Percentiles rank a stretch among this genome's conserved stretches.
These are phyloP conservation scores for Oreortyx pictus DNA, from an alignment of 2,797 vertebrate species.

Conservation along the genomic window DNA sequence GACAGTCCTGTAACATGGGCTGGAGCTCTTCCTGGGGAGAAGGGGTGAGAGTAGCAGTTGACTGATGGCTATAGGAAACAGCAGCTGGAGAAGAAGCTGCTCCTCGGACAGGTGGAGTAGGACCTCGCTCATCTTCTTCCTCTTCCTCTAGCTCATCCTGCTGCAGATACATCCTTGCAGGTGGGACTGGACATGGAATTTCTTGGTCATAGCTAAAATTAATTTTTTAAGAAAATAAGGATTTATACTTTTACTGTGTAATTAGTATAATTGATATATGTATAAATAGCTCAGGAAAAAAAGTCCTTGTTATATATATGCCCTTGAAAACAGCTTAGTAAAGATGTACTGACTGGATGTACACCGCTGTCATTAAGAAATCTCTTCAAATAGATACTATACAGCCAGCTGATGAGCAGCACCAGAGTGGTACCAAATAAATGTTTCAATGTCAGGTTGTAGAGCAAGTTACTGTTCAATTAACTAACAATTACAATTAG, in stretches of 20 bases:
- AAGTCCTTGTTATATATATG: background rate
- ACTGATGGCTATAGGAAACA: constrained; percentile 97
- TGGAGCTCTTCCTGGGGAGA: constrained; percentile 97
- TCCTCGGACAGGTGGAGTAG: constrained; percentile 93
- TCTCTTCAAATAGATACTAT: background rate
- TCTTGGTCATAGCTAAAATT: constrained; percentile 91
- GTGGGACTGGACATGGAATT: constrained; percentile 91
- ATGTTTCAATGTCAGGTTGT: background rate
- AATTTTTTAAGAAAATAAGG: constrained; percentile 64
- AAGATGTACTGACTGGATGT: background rate
- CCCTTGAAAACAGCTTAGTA: background rate
- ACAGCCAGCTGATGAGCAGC: background rate
- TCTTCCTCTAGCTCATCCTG: constrained; percentile 94
- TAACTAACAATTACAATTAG: constrained; percentile 15
- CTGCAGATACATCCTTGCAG: constrained; percentile 96
- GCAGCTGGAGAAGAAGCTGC: constrained; percentile 96
- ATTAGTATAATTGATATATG: background rate
- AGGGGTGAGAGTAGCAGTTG: constrained; percentile 96
- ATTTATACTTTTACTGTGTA: constrained; percentile 18
- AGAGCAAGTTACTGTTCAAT: background rate
- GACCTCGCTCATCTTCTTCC: constrained; percentile 93
- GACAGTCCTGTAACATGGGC: constrained; percentile 93
- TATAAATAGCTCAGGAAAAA: background rate
- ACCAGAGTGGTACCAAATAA: background rate
- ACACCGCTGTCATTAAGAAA: background rate